These are phyloP conservation scores for Cryptophagus acutangulus DNA, from an alignment of 2,888 invertebrate genomes.

Conservation along the genomic window DNA sequence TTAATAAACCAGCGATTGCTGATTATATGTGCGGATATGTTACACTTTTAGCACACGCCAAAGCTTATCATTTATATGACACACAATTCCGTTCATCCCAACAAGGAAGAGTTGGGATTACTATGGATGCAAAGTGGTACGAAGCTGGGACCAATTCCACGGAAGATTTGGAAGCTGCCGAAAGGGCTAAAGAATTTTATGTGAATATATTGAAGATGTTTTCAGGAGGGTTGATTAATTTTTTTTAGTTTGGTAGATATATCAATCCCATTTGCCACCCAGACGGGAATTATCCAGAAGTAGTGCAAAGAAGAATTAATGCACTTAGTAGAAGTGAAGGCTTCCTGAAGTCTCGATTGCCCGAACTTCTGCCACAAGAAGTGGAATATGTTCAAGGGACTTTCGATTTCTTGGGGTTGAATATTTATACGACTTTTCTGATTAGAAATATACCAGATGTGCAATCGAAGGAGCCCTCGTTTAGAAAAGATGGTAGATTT, in stretches of 20 bases:
- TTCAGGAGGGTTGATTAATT: neutral
- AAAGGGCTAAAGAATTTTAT: conserved; percentile 52
- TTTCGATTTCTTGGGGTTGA: conserved; percentile 29
- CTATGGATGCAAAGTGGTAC: conserved; percentile 59
- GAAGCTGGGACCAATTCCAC: conserved; percentile 54
- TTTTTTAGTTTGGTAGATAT: conserved; percentile 22
- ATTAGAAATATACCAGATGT: conserved; percentile 19
- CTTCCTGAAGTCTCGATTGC: conserved; percentile 25
- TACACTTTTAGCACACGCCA: conserved; percentile 63
- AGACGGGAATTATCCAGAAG: conserved; percentile 31
- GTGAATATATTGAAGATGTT: conserved; percentile 41
- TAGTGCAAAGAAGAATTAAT: conserved; percentile 24
- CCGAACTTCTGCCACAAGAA: conserved; percentile 22
- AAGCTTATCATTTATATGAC: conserved; percentile 60
- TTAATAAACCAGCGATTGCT: conserved; percentile 54
- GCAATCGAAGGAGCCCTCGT: conserved; percentile 49
- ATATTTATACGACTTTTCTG: conserved; percentile 23
- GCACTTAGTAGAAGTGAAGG: conserved; percentile 25
- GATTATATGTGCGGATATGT: conserved; percentile 62
- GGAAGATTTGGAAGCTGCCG: conserved; percentile 57
- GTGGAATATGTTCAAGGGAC: conserved; percentile 20
- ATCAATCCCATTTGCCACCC: conserved; percentile 28
- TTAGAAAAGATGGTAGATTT: conserved; percentile 59
- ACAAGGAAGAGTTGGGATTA: conserved; percentile 47
- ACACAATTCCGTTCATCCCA: conserved; percentile 53